Conservation (phyloP, 2,113 vertebrate species). For the Percina caprodes region DNA sequence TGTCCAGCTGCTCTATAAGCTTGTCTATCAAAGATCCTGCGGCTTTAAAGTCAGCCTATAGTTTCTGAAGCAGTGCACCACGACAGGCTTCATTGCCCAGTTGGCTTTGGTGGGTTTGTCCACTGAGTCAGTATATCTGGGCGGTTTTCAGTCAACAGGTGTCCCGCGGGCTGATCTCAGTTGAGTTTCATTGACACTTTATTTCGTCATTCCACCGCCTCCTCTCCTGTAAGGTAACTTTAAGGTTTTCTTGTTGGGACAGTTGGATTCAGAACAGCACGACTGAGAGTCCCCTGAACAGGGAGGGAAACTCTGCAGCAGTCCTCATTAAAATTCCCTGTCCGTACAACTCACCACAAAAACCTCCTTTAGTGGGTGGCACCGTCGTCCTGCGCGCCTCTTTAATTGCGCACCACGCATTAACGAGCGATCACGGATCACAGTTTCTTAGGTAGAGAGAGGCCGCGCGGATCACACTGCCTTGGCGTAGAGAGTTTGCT, state of each 20-base stretch:
- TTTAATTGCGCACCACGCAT: slow-evolving; percentile 67
- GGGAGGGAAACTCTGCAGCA: slow-evolving; percentile 76
- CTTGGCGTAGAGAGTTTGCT: slow-evolving; percentile 17
- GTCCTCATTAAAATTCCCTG: slow-evolving; percentile 84
- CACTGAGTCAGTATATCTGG: neutral
- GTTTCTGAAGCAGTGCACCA: slow-evolving; percentile 7
- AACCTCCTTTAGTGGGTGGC: slow-evolving; percentile 69
- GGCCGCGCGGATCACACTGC: slow-evolving; percentile 28
- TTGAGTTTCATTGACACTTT: slow-evolving; percentile 13
- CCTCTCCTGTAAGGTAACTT: slow-evolving; percentile 38
- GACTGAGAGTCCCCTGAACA: slow-evolving; percentile 37
- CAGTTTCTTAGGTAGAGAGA: slow-evolving; percentile 16
- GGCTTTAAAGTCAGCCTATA: neutral
- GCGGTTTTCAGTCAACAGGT: slow-evolving; percentile 62
- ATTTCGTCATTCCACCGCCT: slow-evolving; percentile 16
- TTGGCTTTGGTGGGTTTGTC: neutral
- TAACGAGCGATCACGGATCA: slow-evolving; percentile 34
- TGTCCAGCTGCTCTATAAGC: neutral
- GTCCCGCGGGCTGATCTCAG: slow-evolving; percentile 22
- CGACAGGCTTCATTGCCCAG: neutral
- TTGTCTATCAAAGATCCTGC: neutral
- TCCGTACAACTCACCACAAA: slow-evolving; percentile 67
- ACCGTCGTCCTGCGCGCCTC: slow-evolving; percentile 67
- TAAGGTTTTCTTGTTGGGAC: slow-evolving; percentile 39
- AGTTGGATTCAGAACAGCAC: slow-evolving; percentile 44